Percentiles rank a stretch among this genome's conserved stretches.
phyloP scores from a whole-genome alignment of 2,113 vertebrate genomes.

The Verasper variegatus region DNA sequence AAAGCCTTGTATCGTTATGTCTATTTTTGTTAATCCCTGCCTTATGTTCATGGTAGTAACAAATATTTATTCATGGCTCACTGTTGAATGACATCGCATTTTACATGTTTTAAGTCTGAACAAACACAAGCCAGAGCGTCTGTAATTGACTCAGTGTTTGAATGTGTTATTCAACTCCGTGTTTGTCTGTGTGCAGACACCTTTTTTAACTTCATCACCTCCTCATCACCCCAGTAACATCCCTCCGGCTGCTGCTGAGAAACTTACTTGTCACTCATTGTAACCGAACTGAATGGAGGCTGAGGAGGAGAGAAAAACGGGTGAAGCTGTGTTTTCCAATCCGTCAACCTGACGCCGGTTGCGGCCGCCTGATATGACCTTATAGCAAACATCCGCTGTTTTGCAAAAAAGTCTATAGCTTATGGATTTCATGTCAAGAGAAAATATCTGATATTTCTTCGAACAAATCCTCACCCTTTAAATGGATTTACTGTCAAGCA shows the following conservation, averaged over 20 bases:
- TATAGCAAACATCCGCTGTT: slow-evolving; percentile 70
- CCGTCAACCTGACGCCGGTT: slow-evolving; percentile 49
- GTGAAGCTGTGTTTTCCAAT: slow-evolving; percentile 46
- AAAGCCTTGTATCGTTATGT: neutral
- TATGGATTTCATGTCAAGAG: slow-evolving; percentile 76
- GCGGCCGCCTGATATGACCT: slow-evolving; percentile 68
- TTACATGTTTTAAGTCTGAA: neutral
- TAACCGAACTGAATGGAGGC: slow-evolving; percentile 39
- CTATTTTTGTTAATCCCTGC: neutral
- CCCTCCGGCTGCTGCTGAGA: slow-evolving; percentile 37
- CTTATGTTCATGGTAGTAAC: neutral
- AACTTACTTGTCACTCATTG: slow-evolving; percentile 45
- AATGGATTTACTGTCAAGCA: slow-evolving; percentile 78
- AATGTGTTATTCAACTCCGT: neutral
- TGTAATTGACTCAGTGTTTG: neutral
- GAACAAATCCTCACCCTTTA: slow-evolving; percentile 72
- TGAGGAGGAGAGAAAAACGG: slow-evolving; percentile 46
- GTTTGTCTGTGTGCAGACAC: slow-evolving; percentile 1
- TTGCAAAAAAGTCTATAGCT: slow-evolving; percentile 72
- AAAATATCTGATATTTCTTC: slow-evolving; percentile 78
- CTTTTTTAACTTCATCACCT: neutral
- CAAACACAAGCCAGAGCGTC: neutral
- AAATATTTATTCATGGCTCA: neutral
- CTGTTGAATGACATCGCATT: neutral
- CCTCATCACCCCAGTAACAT: slow-evolving; percentile 26